Conservation (phyloP, 2,888 invertebrate genomes). For the Eurytoma californica region DNA sequence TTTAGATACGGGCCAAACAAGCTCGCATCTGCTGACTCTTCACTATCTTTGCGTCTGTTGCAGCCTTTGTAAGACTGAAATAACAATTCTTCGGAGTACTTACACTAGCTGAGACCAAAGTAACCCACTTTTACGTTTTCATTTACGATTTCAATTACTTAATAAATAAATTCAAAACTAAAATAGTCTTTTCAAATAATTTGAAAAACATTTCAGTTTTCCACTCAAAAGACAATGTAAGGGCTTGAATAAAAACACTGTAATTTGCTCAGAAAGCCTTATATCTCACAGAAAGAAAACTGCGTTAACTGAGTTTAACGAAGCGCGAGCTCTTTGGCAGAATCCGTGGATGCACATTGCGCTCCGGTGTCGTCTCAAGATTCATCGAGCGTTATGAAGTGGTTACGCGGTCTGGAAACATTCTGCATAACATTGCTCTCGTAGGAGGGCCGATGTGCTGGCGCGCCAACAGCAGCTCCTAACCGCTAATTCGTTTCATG, state of each 20-base stretch:
- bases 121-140: too few relatives aligned
- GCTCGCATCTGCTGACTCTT: conserved; percentile 1
- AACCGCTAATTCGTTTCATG: conserved; percentile 29
- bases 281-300: conserved; percentile 7
- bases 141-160: too few relatives aligned
- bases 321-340: conserved; percentile 36
- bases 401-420: conserved; percentile 38
- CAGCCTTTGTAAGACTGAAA: background rate
- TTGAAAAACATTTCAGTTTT: too few relatives aligned
- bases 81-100: background rate
- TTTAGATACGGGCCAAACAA: conserved; percentile 41
- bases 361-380: conserved; percentile 17
- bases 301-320: conserved; percentile 7
- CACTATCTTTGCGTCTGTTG: conserved; percentile 17
- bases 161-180: too few relatives aligned
- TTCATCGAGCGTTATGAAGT: conserved; percentile 48
- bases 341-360: conserved; percentile 1
- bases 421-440: conserved; percentile 20
- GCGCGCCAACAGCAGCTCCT: background rate
- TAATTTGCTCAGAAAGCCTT: conserved; percentile 3
- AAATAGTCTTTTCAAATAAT: too few relatives aligned
- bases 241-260: background rate
- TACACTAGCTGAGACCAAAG: background rate
- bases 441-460: background rate
- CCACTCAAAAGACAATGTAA: too few relatives aligned